A percentile compares a stretch with the other conserved stretches of the same genome.
phyloP scores from a whole-genome alignment of 2,797 vertebrate species.

The Brotula barbata region DNA sequence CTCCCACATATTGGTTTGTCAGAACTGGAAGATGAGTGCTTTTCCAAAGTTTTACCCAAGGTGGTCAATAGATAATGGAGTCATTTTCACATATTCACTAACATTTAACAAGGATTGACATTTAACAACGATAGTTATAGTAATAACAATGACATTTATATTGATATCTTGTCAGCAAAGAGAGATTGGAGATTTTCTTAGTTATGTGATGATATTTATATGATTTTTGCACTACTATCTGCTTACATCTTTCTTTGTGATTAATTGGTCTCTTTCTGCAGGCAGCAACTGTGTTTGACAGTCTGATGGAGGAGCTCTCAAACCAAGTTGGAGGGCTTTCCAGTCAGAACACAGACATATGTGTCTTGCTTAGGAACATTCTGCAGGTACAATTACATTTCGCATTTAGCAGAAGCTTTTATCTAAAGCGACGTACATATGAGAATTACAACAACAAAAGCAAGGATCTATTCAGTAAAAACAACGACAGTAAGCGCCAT shows the following conservation, averaged over 20 bases:
- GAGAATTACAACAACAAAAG: too few relatives aligned
- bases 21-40: constrained; percentile 85
- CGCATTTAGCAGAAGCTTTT: too few relatives aligned
- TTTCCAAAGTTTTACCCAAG: constrained; percentile 91
- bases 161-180: too few relatives aligned
- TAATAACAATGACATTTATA: too few relatives aligned
- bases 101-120: too few relatives aligned
- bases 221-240: not conserved
- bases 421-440: too few relatives aligned
- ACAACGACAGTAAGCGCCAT: too few relatives aligned
- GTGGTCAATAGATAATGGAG: constrained; percentile 66
- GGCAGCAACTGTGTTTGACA: constrained; percentile 85
- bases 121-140: too few relatives aligned
- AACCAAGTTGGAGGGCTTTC: constrained; percentile 83
- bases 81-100: not conserved
- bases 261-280: constrained; percentile 50
- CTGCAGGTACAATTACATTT: constrained; percentile 81
- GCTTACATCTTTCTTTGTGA: constrained; percentile 1
- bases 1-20: constrained; percentile 86
- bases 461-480: too few relatives aligned
- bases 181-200: too few relatives aligned
- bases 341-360: constrained; percentile 86
- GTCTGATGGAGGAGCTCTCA: constrained; percentile 84
- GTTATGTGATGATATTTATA: not conserved
- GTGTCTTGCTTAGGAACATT: constrained; percentile 81